Evolutionary conservation across 2,888 invertebrate species (phyloP).

Genomic region (Sympetrum striolatum): DNA sequence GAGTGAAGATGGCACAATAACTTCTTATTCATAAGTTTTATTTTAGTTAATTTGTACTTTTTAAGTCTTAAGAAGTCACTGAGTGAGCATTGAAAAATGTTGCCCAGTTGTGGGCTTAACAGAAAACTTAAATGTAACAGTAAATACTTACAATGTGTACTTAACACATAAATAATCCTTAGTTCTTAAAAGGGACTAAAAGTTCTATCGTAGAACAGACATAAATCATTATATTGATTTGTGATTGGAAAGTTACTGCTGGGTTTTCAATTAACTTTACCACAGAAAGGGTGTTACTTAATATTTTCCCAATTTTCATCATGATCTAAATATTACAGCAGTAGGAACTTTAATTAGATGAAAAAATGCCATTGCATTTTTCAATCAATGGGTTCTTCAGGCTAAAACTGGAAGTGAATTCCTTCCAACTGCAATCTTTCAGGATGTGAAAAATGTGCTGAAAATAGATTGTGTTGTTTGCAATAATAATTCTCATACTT

Average conservation of each 20-base stretch:
- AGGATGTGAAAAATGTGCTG: not conserved
- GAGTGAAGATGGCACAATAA: constrained; percentile 32
- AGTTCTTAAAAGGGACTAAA: not conserved
- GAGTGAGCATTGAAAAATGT: not conserved
- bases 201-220: not conserved
- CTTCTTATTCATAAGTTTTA: not conserved
- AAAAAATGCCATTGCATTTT: not conserved
- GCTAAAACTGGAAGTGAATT: not conserved
- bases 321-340: too few relatives aligned
- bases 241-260: not conserved
- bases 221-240: not conserved
- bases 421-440: not conserved
- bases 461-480: not conserved
- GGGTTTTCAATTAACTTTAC: not conserved
- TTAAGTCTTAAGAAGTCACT: not conserved
- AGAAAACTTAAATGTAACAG: not conserved
- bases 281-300: too few relatives aligned
- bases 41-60: not conserved
- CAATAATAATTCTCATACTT: not conserved
- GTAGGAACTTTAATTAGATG: not conserved
- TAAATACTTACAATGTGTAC: not conserved
- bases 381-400: not conserved
- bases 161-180: not conserved
- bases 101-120: not conserved
- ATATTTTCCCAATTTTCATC: too few relatives aligned